Evolutionary conservation across 2,888 invertebrate species (phyloP).

Genomic region (Anthrax anthrax): DNA sequence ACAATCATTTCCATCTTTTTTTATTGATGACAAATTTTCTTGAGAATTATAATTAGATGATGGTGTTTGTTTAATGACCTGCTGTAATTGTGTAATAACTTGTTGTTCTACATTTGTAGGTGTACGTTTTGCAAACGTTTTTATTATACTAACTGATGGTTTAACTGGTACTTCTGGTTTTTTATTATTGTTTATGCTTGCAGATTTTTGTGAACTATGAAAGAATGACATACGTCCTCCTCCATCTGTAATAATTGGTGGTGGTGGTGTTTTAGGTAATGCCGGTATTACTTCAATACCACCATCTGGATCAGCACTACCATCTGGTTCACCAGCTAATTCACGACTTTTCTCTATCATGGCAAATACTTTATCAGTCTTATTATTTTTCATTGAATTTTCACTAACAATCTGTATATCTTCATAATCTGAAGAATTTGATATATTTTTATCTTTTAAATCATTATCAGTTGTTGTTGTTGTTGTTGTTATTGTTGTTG

Average conservation of each 20-base stretch:
- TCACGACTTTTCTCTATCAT: constrained; percentile 52
- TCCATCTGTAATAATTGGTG: constrained; percentile 38
- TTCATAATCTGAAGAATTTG: constrained; percentile 31
- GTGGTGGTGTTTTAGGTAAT: constrained; percentile 54
- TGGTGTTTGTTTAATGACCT: constrained; percentile 31
- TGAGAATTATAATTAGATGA: constrained; percentile 19
- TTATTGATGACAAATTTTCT: constrained; percentile 36
- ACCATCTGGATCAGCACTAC: constrained; percentile 70
- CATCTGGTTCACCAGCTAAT: constrained; percentile 71
- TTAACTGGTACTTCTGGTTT: constrained; percentile 60
- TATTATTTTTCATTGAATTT: background rate
- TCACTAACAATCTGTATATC: constrained; percentile 19
- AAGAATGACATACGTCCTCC: constrained; percentile 53
- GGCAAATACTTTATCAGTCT: constrained; percentile 24
- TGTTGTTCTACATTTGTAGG: constrained; percentile 34
- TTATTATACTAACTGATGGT: constrained; percentile 44
- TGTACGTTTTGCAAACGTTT: constrained; percentile 39
- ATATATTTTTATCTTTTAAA: constrained; percentile 23
- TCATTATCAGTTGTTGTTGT: constrained; percentile 14
- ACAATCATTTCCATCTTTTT: constrained; percentile 14
- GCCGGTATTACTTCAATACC: constrained; percentile 52
- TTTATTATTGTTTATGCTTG: constrained; percentile 22
- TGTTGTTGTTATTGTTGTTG: background rate
- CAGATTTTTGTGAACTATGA: constrained; percentile 45
- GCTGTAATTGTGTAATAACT: constrained; percentile 40